Base-by-base conservation (phyloP, 64 coral and sea anemone genomes). In the Trachythela sp. region DNA sequence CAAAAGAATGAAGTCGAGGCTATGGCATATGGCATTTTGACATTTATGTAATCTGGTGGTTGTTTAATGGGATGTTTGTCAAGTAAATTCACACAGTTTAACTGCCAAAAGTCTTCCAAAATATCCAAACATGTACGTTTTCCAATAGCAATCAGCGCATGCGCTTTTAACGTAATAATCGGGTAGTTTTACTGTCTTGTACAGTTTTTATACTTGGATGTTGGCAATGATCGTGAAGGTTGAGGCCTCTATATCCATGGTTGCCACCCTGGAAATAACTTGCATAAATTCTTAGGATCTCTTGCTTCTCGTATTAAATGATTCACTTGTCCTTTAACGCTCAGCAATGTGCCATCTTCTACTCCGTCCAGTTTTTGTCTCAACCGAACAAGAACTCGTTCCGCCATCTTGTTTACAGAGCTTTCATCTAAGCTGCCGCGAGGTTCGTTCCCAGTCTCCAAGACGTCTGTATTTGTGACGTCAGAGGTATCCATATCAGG, bases 251-350 rank as follows among this genome's bases (percentile, higher is more conserved):
- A 99, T 3, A 99, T 90, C 96, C 96, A 99, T 9, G 96, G 96
- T 84, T 99, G 96, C 96, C 96, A 99, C 2, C 96, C 96, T 48
- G 91, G 56, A 83, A 95, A 99, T 22, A 99, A 75, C 11, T 91
- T 39, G 70, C 91, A 99, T 17, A 99, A 37, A 87, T 99, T 99
- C 43, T 99, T 99, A 0, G 93, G 89, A 33, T 99, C 96, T 87
- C 54, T 94, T 0, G 93, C 96, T 85, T 99, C 93, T n/a, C 96
- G 84, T 83, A 99, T 99, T 20, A 99, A 87, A 68, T 99, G 96
- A 84, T 93, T 99, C n/a, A 99, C 93, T 64, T 99, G 96, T 34
- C 96, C 96, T 48, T 90, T 89, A 1, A 99, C 91, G 67, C 93
- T 99, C 17, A 99, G 86, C 36, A 95, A 91, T 4, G 92, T 92